Evolutionary conservation across 2,888 invertebrate species (phyloP).

Genomic region (Nemapogon koenigi): DNA sequence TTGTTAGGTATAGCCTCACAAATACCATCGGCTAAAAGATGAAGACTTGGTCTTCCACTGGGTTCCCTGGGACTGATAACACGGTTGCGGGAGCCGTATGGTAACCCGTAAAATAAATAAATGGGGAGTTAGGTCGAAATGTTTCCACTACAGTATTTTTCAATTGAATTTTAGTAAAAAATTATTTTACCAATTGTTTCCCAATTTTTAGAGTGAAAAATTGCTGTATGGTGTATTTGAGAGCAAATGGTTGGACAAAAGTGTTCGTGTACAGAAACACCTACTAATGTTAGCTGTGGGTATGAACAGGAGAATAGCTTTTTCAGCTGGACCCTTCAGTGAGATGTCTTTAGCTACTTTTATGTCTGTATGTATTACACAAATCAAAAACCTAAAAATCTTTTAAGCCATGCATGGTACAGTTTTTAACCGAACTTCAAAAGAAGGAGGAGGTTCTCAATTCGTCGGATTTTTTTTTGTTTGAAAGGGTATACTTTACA

Average conservation of each 20-base stretch:
- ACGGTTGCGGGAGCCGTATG: neutral
- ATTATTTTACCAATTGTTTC: neutral
- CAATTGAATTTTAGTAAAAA: too few species aligned
- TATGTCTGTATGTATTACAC: constrained; percentile 29
- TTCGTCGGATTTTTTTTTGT: too few species aligned
- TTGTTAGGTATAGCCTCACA: too few species aligned
- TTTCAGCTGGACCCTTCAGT: constrained; percentile 38
- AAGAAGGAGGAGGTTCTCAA: too few species aligned
- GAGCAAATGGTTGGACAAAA: neutral
- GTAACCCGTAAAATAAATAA: neutral
- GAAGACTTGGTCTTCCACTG: too few species aligned
- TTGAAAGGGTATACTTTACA: too few species aligned
- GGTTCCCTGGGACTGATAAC: too few species aligned
- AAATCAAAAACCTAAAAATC: too few species aligned
- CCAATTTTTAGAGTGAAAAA: constrained; percentile 1
- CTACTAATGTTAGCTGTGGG: neutral
- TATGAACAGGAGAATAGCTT: constrained; percentile 19
- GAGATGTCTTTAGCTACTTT: constrained; percentile 39
- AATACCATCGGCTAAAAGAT: too few species aligned
- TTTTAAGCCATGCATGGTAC: too few species aligned
- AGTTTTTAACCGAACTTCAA: too few species aligned
- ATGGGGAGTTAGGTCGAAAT: neutral
- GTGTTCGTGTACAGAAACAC: neutral
- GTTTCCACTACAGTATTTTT: too few species aligned
- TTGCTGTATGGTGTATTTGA: constrained; percentile 1